Conservation (phyloP, 1,140 invertebrate genomes). For the Planococcus citri region DNA sequence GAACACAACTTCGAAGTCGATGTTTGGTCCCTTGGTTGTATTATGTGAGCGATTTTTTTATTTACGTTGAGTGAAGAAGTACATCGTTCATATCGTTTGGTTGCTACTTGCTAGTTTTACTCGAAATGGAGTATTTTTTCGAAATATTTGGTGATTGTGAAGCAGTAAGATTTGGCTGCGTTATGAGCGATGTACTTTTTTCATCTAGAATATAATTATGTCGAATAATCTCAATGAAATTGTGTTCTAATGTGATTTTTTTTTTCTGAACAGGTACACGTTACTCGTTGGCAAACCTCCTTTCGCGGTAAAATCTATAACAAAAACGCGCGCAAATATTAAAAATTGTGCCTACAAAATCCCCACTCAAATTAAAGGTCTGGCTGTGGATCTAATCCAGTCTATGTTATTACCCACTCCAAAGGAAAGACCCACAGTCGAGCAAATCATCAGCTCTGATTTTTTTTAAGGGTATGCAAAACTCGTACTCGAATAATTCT, state of each 20-base stretch:
- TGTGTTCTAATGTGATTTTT: constrained; percentile 10
- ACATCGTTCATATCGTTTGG: too few species aligned
- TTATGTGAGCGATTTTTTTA: constrained; percentile 46
- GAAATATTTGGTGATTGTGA: too few species aligned
- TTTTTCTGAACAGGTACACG: constrained; percentile 62
- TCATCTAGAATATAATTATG: too few species aligned
- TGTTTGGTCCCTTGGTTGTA: constrained; percentile 92
- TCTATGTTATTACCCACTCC: constrained; percentile 75
- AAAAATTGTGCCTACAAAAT: constrained; percentile 85
- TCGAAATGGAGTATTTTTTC: too few species aligned
- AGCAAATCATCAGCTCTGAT: constrained; percentile 59
- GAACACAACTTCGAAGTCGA: constrained; percentile 95
- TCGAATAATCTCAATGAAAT: neutral
- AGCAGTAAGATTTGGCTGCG: too few species aligned
- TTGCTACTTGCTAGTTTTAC: too few species aligned
- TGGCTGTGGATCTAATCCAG: constrained; percentile 68
- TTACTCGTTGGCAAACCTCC: constrained; percentile 87
- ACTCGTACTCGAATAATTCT: constrained; percentile 13
- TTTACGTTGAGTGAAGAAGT: neutral
- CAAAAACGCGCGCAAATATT: constrained; percentile 84
- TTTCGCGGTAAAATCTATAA: constrained; percentile 80
- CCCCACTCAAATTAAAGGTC: constrained; percentile 51
- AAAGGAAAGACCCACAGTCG: constrained; percentile 60
- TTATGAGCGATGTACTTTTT: too few species aligned
- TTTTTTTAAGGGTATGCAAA: constrained; percentile 44